phyloP scores from a whole-genome alignment of 2,888 invertebrate genomes.

The Flexamia atlantica region DNA sequence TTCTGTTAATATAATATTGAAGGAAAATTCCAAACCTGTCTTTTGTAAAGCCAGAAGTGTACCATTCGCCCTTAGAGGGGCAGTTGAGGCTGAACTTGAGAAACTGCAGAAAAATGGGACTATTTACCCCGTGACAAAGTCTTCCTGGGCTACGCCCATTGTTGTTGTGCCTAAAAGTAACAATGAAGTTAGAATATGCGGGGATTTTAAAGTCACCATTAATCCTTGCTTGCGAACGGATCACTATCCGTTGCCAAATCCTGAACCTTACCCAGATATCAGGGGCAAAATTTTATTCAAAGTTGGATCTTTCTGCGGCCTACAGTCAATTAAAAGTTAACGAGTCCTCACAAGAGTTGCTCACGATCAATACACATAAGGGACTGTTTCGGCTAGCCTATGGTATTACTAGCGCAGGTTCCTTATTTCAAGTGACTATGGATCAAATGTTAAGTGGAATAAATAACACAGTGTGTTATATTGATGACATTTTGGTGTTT shows the following conservation, averaged over 20 bases:
- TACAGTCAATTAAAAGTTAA: background rate
- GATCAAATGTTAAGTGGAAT: slow-evolving; percentile 68
- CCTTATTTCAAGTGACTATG: slow-evolving; percentile 68
- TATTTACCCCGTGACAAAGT: background rate
- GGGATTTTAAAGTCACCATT: slow-evolving; percentile 15
- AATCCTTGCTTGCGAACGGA: background rate
- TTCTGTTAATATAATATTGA: background rate
- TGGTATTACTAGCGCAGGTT: slow-evolving; percentile 12
- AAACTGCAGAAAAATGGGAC: background rate
- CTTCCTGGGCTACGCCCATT: slow-evolving; percentile 13
- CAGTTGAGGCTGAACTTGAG: background rate
- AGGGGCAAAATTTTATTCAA: slow-evolving; percentile 4
- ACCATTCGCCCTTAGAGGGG: background rate
- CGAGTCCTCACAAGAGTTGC: slow-evolving; percentile 9
- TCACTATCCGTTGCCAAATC: slow-evolving; percentile 1
- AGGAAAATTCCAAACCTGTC: slow-evolving; percentile 23
- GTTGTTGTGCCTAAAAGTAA: background rate
- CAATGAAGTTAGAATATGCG: background rate
- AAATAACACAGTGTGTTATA: slow-evolving; percentile 66
- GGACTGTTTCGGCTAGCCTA: slow-evolving; percentile 59
- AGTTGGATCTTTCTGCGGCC: slow-evolving; percentile 14
- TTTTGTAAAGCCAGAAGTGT: slow-evolving; percentile 30
- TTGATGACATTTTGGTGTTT: slow-evolving; percentile 70
- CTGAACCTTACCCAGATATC: background rate
- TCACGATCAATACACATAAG: slow-evolving; percentile 17